Base-by-base conservation (phyloP, 2,888 invertebrate genomes). In the Ditula angustiorana region DNA sequence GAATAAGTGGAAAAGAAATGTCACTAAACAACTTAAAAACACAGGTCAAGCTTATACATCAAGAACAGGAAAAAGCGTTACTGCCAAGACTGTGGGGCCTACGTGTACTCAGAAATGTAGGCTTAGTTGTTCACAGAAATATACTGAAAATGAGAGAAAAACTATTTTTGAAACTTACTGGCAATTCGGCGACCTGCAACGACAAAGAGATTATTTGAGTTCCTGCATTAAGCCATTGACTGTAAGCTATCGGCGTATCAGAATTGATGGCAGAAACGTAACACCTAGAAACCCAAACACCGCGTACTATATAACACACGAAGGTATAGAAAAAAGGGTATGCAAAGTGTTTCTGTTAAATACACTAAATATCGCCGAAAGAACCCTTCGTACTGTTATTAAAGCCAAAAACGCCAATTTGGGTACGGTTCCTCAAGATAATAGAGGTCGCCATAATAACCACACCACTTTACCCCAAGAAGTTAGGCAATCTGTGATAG, bases 291-390 rank as follows among this genome's bases (percentile, higher is more conserved):
- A 71, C 66, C 73, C 73, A 11, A 73, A 73, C 57, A 57, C 69
- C 4, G 63, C 66, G 62, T 71, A 69, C 26, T 56, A 67, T 55
- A 70, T 73, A 69, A 2, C 70, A 11, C 63, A 67, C 66, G 35
- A 60, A 67, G 61, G 56, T 46, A 5, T 61, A n/a, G 69, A 71
- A 69, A 37, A 69, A 35, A 69, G 71, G 53, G 16, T 74, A 26
- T 74, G 70, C 66, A 73, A 63, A 46, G 71, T 0, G 0, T 73
- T 73, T 61, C 24, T 73, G 61, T 23, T 71, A 23, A 72, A 72
- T 62, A 74, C 72, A 5, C 66, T 74, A 24, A 33, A 7, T 67
- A 71, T 74, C 37, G 61, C 67, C 44, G 66, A 71, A 61, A 72
- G 68, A 70, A 57, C 69, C 8, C 60, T 74, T 41, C 72, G 72